Conservation (phyloP, 1,140 invertebrate species). For the Dendroctonus valens region DNA sequence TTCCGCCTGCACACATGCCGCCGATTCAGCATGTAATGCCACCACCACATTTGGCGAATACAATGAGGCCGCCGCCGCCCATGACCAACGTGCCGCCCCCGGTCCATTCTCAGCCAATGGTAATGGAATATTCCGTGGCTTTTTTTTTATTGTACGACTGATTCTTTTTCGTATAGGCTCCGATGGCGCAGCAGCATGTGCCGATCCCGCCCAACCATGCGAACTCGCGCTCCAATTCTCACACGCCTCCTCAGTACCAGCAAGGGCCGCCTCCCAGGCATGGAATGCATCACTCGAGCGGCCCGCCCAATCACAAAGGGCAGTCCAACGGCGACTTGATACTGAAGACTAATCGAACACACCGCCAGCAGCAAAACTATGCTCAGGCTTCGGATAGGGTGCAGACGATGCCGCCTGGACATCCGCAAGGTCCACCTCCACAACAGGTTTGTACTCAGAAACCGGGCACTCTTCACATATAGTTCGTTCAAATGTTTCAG, state of each 20-base stretch:
- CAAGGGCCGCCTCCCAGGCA: constrained; percentile 34
- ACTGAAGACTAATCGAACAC: constrained; percentile 18
- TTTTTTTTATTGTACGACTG: background rate
- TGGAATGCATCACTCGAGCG: constrained; percentile 18
- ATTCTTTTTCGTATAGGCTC: background rate
- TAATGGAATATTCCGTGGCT: background rate
- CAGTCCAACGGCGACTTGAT: constrained; percentile 43
- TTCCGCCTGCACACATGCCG: constrained; percentile 12
- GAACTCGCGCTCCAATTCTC: constrained; percentile 37
- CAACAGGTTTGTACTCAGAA: constrained; percentile 36
- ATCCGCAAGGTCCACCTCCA: constrained; percentile 42
- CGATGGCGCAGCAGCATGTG: constrained; percentile 17
- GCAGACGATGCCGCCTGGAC: constrained; percentile 14
- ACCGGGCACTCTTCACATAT: no score
- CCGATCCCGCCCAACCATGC: constrained; percentile 8
- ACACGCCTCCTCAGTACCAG: constrained; percentile 46
- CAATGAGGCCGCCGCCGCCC: constrained; percentile 2
- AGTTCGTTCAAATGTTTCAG: no score
- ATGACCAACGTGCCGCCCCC: constrained; percentile 1
- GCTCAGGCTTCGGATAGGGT: constrained; percentile 31
- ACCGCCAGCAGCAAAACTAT: constrained; percentile 34
- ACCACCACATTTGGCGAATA: constrained; percentile 8
- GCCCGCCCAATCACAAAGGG: constrained; percentile 31
- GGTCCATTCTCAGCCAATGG: background rate
- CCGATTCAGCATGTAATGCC: constrained; percentile 15